Percentiles rank a stretch among this genome's conserved stretches.
phyloP scores from a whole-genome alignment of 1,140 invertebrate species.

The Aphelinus certus region DNA sequence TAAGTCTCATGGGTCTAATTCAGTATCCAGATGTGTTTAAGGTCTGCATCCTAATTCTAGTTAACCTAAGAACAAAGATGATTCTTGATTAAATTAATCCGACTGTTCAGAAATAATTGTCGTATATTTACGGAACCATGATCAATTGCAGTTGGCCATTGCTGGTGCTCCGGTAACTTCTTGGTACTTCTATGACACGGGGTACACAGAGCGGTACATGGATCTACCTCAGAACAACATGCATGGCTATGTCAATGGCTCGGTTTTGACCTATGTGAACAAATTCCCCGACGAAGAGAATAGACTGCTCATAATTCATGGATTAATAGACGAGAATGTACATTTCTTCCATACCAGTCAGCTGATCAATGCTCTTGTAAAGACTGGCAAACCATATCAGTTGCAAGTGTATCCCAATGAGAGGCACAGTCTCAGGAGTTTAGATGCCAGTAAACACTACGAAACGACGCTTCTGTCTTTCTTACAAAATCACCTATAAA shows the following conservation, averaged over 20 bases:
- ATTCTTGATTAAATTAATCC: not conserved
- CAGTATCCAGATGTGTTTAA: conserved; percentile 87
- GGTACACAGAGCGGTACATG: conserved; percentile 98
- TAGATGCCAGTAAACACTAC: conserved; percentile 95
- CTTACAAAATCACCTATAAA: conserved; percentile 87
- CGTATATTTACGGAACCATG: not conserved
- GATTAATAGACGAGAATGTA: conserved; percentile 99
- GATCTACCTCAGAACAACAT: conserved; percentile 86
- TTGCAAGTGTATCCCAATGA: conserved; percentile 95
- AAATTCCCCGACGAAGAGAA: conserved; percentile 94
- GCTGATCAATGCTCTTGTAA: conserved; percentile 88
- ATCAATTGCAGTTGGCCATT: conserved; percentile 74
- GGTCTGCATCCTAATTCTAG: conserved; percentile 58
- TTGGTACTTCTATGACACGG: conserved; percentile 93
- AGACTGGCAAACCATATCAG: conserved; percentile 90
- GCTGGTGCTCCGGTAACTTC: conserved; percentile 97
- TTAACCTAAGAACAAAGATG: not conserved
- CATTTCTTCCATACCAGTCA: conserved; percentile 96
- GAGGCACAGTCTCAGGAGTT: conserved; percentile 89
- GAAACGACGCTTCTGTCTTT: conserved; percentile 93
- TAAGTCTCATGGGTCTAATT: conserved; percentile 86
- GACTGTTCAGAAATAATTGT: not conserved
- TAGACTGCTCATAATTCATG: conserved; percentile 95
- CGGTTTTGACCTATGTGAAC: conserved; percentile 81
- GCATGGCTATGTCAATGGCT: conserved; percentile 81